Evolutionary conservation across 2,888 invertebrate species (phyloP), one percentile per base, ranked within the genome.

Genomic region (Tipula unca): DNA sequence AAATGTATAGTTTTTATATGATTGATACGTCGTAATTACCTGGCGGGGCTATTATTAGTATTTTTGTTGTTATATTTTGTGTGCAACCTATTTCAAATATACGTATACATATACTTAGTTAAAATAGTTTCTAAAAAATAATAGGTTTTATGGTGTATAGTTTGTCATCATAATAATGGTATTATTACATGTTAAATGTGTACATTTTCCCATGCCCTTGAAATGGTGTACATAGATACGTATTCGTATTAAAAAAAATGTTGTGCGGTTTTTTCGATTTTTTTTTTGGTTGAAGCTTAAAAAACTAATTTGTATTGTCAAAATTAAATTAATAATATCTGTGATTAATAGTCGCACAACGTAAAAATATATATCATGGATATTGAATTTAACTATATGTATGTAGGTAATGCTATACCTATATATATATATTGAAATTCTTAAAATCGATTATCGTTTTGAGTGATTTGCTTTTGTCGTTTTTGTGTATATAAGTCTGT

Each of bases 241-340:
- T 3, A 32, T 32, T 3, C 4, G 17, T 17, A 39, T 13, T n/a
- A 39, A 10, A 17, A 54, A 48, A 54, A 17, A 2, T 69, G 25
- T 20, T 20, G 8, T 69, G 20, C 25, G 69, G 69, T 25, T 25
- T 69, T 25, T 48, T 48, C 6, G 6, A 69, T 25, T 48, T 48
- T 17, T 48, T 17, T 48, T 69, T 69, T 69, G 25, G 25, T 20
- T 69, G 69, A 69, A 48, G 25, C 69, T 25, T 10, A 25, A 69
- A 69, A 69, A 69, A 69, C 69, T 69, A 69, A 69, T 69, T 69
- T 69, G 20, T 69, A 69, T 69, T 69, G 69, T 69, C 69, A 69
- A 69, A 69, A 69, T 69, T 69, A 69, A 69, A 69, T 69, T 69
- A 69, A 25, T 25, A 69, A 25, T 69, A 69, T 69, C 25, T 20